Base-by-base conservation (phyloP, 2,888 invertebrate species). In the Catocala sponsa region DNA sequence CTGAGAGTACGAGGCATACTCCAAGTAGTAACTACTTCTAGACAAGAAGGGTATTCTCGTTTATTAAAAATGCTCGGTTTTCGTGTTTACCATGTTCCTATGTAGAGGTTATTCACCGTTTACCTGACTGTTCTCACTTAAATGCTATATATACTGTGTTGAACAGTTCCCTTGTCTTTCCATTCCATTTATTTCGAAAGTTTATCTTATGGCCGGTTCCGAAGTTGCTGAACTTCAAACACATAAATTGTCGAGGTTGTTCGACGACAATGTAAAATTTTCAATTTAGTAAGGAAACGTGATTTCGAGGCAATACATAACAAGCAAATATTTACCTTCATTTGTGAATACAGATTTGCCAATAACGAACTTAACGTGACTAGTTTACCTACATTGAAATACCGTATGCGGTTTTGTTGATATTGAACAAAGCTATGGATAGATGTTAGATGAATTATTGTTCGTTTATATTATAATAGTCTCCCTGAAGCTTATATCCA, bases 401-500 rank as follows among this genome's bases (percentile, higher is more conserved):
- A 56, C 65, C 11, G 51, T 59, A 61, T 71, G 70, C 65, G 70
- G 70, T 70, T 71, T 70, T 47, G 54, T 55, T 71, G 61, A 61
- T 56, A 65, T 71, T 70, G 59, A 63, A 65, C 59, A 59, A 65
- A 55, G 44, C 53, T 66, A 51, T 35, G n/a, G 15, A 55, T 59
- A 66, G 66, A 63, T 65, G 50, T 59, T 58, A 58, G 12, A 70
- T 42, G 41, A 57, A 59, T 56, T 50, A 56, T 55, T 55, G 38
- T 57, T 51, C 44, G 65, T 12, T 68, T 65, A 67, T 62, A 66
- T 68, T 67, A 73, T 61, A 71, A 74, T 59, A 59, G 65, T 55
- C 69, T 70, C 66, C 56, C 58, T 63, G 62, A 60, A 71, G 60
- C 63, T 65, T 55, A 57, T 58, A 69, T 63, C 68, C 68, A 72